Percentiles rank a stretch among this genome's conserved stretches.
phyloP scores from a whole-genome alignment of 1,140 invertebrate genomes.

The Drosophila pseudoobscura region DNA sequence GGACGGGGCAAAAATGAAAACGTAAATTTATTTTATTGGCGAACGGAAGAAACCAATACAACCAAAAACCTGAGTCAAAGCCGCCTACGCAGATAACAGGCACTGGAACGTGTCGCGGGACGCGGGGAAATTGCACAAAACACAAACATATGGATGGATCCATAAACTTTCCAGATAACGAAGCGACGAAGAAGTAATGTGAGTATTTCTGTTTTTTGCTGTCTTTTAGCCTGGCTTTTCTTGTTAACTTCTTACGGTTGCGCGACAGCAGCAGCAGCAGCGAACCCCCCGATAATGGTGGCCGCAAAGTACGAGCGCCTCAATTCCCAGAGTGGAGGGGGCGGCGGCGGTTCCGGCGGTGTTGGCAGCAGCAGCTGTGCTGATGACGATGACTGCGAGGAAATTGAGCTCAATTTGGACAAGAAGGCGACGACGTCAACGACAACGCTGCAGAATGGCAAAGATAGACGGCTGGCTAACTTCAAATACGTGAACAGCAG shows the following conservation, averaged over 20 bases:
- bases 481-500: constrained; percentile 55
- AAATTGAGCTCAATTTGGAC: constrained; percentile 63
- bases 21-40: constrained; percentile 31
- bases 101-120: neutral
- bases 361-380: constrained; percentile 32
- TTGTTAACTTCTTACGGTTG: neutral
- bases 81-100: constrained; percentile 13
- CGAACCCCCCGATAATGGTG: constrained; percentile 60
- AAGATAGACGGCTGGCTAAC: constrained; percentile 35
- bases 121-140: constrained; percentile 3
- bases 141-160: constrained; percentile 37
- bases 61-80: constrained; percentile 11
- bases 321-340: constrained; percentile 27
- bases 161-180: constrained; percentile 33
- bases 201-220: constrained; percentile 9
- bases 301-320: constrained; percentile 69
- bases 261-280: constrained; percentile 32
- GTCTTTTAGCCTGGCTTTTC: no score
- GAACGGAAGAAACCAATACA: constrained; percentile 21
- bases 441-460: constrained; percentile 13
- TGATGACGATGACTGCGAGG: constrained; percentile 60
- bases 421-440: constrained; percentile 29
- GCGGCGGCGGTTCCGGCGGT: constrained; percentile 16
- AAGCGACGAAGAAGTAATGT: constrained; percentile 22
- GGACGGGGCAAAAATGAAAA: constrained; percentile 41